Base-by-base conservation (phyloP, 2,888 invertebrate species). In the Actias luna region DNA sequence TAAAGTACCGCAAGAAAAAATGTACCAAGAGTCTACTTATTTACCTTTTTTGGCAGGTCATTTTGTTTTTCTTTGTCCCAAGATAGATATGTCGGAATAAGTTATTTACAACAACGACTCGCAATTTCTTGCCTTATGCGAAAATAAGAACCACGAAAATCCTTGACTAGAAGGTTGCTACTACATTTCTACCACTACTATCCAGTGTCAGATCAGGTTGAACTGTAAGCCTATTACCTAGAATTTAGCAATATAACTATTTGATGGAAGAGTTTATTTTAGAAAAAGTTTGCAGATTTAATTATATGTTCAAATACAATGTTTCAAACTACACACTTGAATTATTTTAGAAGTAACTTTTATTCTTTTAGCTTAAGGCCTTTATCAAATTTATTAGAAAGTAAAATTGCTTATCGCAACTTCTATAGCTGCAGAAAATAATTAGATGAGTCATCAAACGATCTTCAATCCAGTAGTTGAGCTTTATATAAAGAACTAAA, bases 91-190 rank as follows among this genome's bases (percentile, higher is more conserved):
- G 64, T 63, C 67, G 63, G 67, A 63, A 72, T 70, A 71, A 71
- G 68, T 73, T 74, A 78, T 76, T 73, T 72, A 74, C 69, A 74
- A 70, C 67, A 67, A 65, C 62, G 60, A 69, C 63, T 67, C 66
- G 60, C 63, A 63, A 61, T 63, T 72, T 74, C 64, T 66, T 74
- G 68, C 69, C 52, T 69, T 73, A 68, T 70, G 70, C 65, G 65
- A 71, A 74, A 76, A 73, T 71, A 70, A 70, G 65, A 68, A 68
- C 68, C 65, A 67, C 62, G 65, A 67, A 58, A 55, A 55, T 55
- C 8, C 58, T 61, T 42, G 22, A 33, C 22, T 61, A 7, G 46
- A 22, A 46, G 46, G 46, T 46, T 22, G 22, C 22, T 55, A 55
- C 29, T 18, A 18, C n/a, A 36, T 25, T 25, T n/a, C 12, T 10